Base-by-base conservation (phyloP, 2,797 vertebrate species). In the Numenius phaeopus region DNA sequence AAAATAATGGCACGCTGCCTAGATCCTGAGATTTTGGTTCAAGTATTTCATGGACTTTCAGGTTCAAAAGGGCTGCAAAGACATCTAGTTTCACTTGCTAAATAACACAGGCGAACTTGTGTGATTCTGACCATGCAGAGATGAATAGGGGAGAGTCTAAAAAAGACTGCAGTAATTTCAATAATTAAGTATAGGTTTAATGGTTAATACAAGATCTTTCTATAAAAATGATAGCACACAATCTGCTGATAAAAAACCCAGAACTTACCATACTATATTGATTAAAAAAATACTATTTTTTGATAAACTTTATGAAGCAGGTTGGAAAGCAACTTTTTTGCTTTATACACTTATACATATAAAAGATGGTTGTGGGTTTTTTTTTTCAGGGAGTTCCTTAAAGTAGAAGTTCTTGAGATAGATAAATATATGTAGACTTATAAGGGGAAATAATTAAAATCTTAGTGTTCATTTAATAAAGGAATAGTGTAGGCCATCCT, bases 11-110 rank as follows among this genome's bases (percentile, higher is more conserved):
- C 49, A 40, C 39, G 13, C 29, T 96, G 82, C 79, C 85, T 83
- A 71, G 72, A 44, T 88, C 34, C 54, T 21, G 42, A 69, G 80
- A 62, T 89, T 90, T 90, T 79, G 6, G 21, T 81, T 89, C 78
- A 85, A 85, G 59, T 67, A 73, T 83, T 91, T 94, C 21, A 67
- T 75, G 82, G 92, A 75, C 72, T 89, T 94, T 54, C 40, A 69
- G 40, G 86, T 91, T 87, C 89, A 91, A 87, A 94, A 87, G 78
- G 67, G 44, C 69, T 89, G 40, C 64, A 85, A 27, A 75, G 83
- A 87, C n/a, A 67, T 3, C 0, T 14, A 20, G 34, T 65, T 93
- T 88, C 76, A 42, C 40, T 83, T 78, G 34, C 34, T 83, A 12
- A 27, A 8, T 49, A 61, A n/a, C 1, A 2, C 85, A 81, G 80